A percentile compares a stretch with the other conserved stretches of the same genome.
These are phyloP conservation scores for Epirrita christyi DNA, from an alignment of 2,888 invertebrate genomes.

Conservation along the genomic window DNA sequence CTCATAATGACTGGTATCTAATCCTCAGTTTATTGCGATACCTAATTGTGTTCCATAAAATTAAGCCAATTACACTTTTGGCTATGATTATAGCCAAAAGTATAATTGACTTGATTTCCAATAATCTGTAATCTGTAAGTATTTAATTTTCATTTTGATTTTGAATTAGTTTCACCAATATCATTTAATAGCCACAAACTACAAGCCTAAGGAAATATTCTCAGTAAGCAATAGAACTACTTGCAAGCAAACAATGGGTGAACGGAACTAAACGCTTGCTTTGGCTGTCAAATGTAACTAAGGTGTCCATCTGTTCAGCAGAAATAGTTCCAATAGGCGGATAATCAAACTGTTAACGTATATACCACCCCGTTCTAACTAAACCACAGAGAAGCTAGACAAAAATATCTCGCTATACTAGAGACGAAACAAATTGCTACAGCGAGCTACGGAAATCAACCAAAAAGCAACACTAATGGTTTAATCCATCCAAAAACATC, in stretches of 20 bases:
- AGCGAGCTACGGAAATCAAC: too few species aligned
- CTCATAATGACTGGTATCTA: too few species aligned
- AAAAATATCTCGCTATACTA: background rate
- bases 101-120: too few species aligned
- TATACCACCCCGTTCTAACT: conserved; percentile 5
- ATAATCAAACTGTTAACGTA: conserved; percentile 20
- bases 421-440: background rate
- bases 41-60: too few species aligned
- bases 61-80: too few species aligned
- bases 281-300: conserved; percentile 12
- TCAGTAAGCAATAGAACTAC: background rate
- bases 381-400: conserved; percentile 1
- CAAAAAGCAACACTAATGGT: too few species aligned
- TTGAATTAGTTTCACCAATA: background rate
- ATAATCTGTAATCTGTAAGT: too few species aligned
- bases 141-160: too few species aligned
- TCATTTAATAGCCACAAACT: conserved; percentile 3
- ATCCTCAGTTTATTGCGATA: too few species aligned
- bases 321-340: background rate
- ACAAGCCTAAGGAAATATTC: background rate
- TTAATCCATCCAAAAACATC: too few species aligned
- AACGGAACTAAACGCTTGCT: conserved; percentile 17
- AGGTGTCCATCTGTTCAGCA: background rate
- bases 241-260: conserved; percentile 17
- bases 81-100: too few species aligned